These are phyloP conservation scores for Dasypolia templi DNA, from an alignment of 2,888 invertebrate genomes.

Conservation along the genomic window DNA sequence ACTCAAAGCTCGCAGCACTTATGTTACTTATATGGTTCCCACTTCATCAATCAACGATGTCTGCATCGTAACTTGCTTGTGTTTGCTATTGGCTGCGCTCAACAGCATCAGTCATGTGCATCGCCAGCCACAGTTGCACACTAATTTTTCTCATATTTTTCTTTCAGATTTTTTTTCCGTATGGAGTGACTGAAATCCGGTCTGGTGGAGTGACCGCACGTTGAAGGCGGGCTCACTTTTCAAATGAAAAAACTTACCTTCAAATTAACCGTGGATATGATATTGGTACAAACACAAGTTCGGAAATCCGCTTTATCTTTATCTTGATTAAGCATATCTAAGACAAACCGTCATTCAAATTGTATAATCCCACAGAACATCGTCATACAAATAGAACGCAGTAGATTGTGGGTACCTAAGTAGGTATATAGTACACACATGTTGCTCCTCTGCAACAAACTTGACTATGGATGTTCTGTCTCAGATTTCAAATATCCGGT, in stretches of 20 bases:
- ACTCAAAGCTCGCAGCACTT: conserved; percentile 45
- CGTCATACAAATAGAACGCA: conserved; percentile 3
- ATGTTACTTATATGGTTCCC: conserved; percentile 18
- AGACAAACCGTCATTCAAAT: conserved; percentile 17
- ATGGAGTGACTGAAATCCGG: too few relatives aligned
- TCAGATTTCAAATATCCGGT: neutral
- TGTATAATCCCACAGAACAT: conserved; percentile 6
- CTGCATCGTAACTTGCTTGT: neutral
- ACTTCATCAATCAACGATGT: neutral
- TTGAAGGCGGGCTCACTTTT: neutral
- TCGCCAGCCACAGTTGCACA: neutral
- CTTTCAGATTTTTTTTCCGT: neutral
- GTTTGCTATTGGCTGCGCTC: neutral
- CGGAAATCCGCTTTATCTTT: conserved; percentile 39
- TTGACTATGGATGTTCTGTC: too few relatives aligned
- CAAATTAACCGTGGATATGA: conserved; percentile 38
- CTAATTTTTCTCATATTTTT: neutral
- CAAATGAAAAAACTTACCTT: conserved; percentile 11
- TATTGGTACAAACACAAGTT: conserved; percentile 21
- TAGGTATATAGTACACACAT: too few relatives aligned
- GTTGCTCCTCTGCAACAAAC: too few relatives aligned
- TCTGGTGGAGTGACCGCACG: neutral
- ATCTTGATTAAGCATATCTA: conserved; percentile 24
- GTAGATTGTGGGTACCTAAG: neutral
- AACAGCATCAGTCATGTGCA: neutral